Base-by-base conservation (phyloP, 2,888 invertebrate genomes). In the Ectemnius lituratus region DNA sequence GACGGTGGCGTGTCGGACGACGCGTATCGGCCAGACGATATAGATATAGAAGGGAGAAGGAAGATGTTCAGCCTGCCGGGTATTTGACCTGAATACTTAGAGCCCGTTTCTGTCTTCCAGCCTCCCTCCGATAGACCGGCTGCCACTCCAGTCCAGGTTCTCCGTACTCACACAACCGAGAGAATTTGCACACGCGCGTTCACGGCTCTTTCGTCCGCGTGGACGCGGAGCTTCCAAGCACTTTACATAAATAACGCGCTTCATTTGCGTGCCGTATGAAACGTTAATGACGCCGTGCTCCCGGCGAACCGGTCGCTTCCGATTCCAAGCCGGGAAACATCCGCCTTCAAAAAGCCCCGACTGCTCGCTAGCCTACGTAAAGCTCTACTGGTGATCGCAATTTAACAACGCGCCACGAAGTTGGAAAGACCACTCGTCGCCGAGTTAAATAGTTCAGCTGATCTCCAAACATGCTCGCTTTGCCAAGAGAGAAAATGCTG, bases 41-140 rank as follows among this genome's bases (percentile, higher is more conserved):
- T 75, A 74, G 66, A 75, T 64, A 49, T 70, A 62, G 63, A 75
- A 62, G 75, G 57, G 76, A 83, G 73, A 71, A 71, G 70, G 78
- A 69, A 74, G 74, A 72, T 76, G 79, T 76, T 73, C 80, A 78
- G 75, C 80, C 80, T 75, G 77, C 63, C 73, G 70, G 79, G 67
- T 80, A 77, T 85, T 86, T 84, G 84, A 86, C 86, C 86, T 85
- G 83, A 71, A 85, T 86, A 70, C 75, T 66, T 70, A 70, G 61
- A 72, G 37, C 58, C 62, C 63, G 75, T 76, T 74, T 68, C 72
- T 61, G 20, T 52, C 62, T 61, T 57, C 18, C 28, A 62, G 5
- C 13, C 47, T 62, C 58, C 46, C 37, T 49, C 65, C 37, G 37
- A 37, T 37, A 37, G 37, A 37, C 37, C 37, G 11, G 37, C 37